Percentiles rank a stretch among this genome's conserved stretches.
Conservation (phyloP, 2,888 invertebrate genomes). For the Polymixis lichenea region DNA sequence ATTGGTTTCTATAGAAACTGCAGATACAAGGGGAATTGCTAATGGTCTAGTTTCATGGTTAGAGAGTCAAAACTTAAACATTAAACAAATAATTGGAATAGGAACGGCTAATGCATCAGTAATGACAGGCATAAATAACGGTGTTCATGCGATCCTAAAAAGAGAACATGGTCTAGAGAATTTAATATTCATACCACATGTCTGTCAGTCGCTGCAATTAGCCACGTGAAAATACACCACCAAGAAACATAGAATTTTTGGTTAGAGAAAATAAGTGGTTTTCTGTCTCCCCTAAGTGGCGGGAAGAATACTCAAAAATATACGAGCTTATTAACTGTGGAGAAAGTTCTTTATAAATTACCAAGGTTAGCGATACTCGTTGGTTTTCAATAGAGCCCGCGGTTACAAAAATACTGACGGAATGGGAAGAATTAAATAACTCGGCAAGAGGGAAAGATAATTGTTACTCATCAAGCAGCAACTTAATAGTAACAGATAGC, state of each 20-base stretch:
- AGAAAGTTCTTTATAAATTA: not conserved
- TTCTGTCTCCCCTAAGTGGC: not conserved
- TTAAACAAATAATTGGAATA: not conserved
- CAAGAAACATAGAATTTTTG: not conserved
- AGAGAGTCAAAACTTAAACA: not conserved
- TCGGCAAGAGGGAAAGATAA: not conserved
- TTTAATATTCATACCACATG: not conserved
- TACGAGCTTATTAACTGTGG: no score
- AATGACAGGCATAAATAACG: not conserved
- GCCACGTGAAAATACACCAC: not conserved
- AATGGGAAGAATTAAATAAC: slow-evolving; percentile 1
- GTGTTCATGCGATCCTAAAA: not conserved
- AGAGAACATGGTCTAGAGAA: not conserved
- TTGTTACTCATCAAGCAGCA: no score
- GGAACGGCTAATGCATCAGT: not conserved
- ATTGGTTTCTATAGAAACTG: not conserved
- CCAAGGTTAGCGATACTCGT: no score
- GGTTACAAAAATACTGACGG: not conserved
- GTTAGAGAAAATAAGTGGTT: not conserved
- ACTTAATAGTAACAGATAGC: no score
- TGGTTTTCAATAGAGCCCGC: not conserved
- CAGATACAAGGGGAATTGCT: not conserved
- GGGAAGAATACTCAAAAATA: not conserved
- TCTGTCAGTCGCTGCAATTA: no score
- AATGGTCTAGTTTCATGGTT: not conserved